Base-by-base conservation (phyloP, 2,113 vertebrate species). In the Hypocryptadius cinnamomeus region DNA sequence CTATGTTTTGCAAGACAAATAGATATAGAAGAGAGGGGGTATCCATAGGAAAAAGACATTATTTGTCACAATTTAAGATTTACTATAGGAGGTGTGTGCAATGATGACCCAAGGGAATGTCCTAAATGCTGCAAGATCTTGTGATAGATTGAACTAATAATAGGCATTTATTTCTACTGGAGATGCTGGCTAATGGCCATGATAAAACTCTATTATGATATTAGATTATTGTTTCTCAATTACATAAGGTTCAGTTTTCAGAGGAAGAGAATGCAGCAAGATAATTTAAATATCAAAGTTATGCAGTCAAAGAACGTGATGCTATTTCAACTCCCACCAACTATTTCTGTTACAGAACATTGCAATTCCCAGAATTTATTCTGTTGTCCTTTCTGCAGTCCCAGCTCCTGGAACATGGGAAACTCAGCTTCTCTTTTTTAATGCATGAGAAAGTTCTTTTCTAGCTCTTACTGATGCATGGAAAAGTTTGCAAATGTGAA, bases 261-360 rank as follows among this genome's bases (percentile, higher is more conserved):
- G 28, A 91, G 51, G 22, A 89, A 78, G 30, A 11, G 22, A 91
- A 89, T 47, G 21, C 54, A 85, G 79, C 6, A 37, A 87, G 47
- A 60, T 63, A 72, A 85, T 93, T 93, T 89, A 74, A 91, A 63
- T 92, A 93, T 83, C 74, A 51, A 94, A 87, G 59, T 71, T 79
- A 79, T n/a, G n/a, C 59, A 89, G 70, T 35, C 61, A 82, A 76
- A 92, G 78, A 92, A 89, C 1, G 1, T 85, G 73, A 51, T 77
- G 39, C 22, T 82, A 27, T 82, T 92, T 84, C 68, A 79, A 4
- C 74, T 79, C 45, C 39, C 68, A 66, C 54, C 56, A 76, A 27
- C 74, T 48, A 39, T 63, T 93, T 87, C 35, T 69, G 18, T 66
- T 85, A 66, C 4, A 0, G 66, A 87, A 22, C 30, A 60, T 23